Evolutionary conservation across 2,888 invertebrate genomes (phyloP).

Genomic region (Drosophila borealis): DNA sequence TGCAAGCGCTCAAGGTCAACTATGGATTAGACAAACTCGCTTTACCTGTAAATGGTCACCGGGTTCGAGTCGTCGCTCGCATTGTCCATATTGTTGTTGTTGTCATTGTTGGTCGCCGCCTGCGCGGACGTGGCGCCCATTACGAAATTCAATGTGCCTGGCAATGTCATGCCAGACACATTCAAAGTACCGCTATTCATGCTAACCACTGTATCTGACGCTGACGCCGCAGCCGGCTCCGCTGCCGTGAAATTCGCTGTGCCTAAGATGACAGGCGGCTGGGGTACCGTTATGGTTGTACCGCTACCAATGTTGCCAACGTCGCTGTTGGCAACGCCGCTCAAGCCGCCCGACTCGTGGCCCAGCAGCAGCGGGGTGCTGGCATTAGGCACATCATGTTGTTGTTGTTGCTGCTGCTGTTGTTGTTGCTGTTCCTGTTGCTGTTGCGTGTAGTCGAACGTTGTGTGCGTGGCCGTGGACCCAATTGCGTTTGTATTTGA

Average conservation of each 20-base stretch:
- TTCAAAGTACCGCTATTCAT: slow-evolving; percentile 39
- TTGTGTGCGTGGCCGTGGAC: slow-evolving; percentile 14
- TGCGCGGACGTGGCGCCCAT: slow-evolving; percentile 55
- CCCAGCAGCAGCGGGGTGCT: slow-evolving; percentile 71
- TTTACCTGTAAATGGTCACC: slow-evolving; percentile 95
- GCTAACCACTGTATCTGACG: slow-evolving; percentile 77
- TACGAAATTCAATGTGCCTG: slow-evolving; percentile 63
- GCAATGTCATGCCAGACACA: slow-evolving; percentile 53
- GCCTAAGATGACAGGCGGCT: slow-evolving; percentile 15
- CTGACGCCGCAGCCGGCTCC: slow-evolving; percentile 9
- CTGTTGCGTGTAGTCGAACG: slow-evolving; percentile 34
- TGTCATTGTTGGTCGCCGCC: slow-evolving; percentile 85
- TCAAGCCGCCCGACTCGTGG: slow-evolving; percentile 50
- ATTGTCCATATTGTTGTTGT: slow-evolving; percentile 91
- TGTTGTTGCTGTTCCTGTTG: slow-evolving; percentile 11
- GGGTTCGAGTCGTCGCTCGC: slow-evolving; percentile 94
- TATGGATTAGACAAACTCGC: not conserved
- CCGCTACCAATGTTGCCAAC: slow-evolving; percentile 6
- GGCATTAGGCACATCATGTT: slow-evolving; percentile 53
- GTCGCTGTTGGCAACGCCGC: slow-evolving; percentile 20
- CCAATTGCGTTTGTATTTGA: slow-evolving; percentile 19
- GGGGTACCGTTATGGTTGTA: slow-evolving; percentile 33
- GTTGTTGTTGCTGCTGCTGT: slow-evolving; percentile 5
- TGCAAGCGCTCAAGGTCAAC: not conserved
- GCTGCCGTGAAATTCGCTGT: slow-evolving; percentile 9